Percentiles rank a stretch among this genome's conserved stretches.
Conservation (phyloP, 2,113 vertebrate genomes). For the Crocuta crocuta region DNA sequence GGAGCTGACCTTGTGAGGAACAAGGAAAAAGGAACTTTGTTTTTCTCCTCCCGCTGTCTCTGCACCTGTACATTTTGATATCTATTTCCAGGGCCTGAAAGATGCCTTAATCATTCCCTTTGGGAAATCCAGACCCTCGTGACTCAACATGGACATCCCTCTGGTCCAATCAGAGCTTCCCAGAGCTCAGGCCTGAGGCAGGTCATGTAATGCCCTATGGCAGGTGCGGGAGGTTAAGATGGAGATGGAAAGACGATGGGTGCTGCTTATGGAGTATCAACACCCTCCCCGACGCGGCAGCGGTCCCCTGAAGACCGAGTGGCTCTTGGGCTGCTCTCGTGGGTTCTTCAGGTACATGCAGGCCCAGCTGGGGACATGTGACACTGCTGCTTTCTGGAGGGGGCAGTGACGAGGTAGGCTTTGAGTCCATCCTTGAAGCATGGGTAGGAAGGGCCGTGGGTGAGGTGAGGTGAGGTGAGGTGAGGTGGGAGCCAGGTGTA, state of each 20-base stretch:
- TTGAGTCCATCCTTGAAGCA: background rate
- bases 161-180: background rate
- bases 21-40: background rate
- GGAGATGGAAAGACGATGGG: rapidly evolving
- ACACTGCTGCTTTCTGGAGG: background rate
- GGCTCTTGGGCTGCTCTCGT: rapidly evolving
- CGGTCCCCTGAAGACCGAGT: rapidly evolving
- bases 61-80: rapidly evolving
- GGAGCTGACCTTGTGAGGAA: background rate
- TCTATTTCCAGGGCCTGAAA: background rate
- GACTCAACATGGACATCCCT: background rate
- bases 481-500: background rate
- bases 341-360: background rate
- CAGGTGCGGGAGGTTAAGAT: background rate
- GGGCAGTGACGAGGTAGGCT: background rate
- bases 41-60: background rate
- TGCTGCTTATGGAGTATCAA: rapidly evolving
- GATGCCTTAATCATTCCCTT: background rate
- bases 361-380: rapidly evolving
- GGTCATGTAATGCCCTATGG: rapidly evolving
- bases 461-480: no score
- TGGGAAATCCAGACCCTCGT: background rate
- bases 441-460: background rate
- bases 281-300: rapidly evolving
- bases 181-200: background rate